A percentile compares a stretch with the other conserved stretches of the same genome.
phyloP scores from a whole-genome alignment of 2,888 invertebrate species.

The Cheiracanthium punctorium region DNA sequence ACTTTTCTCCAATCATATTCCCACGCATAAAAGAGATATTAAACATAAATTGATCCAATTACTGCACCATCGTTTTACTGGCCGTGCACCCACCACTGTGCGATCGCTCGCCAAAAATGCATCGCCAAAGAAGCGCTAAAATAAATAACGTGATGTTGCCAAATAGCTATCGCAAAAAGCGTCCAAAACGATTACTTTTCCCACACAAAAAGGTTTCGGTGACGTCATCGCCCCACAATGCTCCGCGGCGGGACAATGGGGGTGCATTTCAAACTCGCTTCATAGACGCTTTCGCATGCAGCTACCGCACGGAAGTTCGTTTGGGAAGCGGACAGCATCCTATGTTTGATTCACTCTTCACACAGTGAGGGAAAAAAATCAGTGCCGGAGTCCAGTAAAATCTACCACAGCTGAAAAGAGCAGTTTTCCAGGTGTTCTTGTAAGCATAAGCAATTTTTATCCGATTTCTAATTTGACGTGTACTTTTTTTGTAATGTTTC shows the following conservation, averaged over 20 bases:
- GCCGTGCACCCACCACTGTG: not conserved
- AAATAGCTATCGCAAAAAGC: constrained; percentile 37
- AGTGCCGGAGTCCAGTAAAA: no score
- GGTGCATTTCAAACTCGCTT: constrained; percentile 66
- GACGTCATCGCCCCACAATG: constrained; percentile 66
- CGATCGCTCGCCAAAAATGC: constrained; percentile 26
- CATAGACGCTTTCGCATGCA: constrained; percentile 34
- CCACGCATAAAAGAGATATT: not conserved
- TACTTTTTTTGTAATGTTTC: no score
- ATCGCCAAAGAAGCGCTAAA: constrained; percentile 55
- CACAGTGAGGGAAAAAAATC: not conserved
- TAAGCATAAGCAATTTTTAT: no score
- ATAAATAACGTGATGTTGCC: constrained; percentile 17
- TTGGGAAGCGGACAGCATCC: not conserved
- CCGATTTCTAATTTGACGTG: no score
- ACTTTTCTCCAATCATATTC: constrained; percentile 2
- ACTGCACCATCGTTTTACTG: not conserved
- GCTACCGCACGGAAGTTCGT: constrained; percentile 23
- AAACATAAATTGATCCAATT: not conserved
- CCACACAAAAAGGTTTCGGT: constrained; percentile 62
- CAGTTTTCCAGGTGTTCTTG: no score
- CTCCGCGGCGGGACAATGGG: constrained; percentile 52
- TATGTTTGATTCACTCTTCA: not conserved
- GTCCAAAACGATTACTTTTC: constrained; percentile 61
- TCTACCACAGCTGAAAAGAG: no score